These are phyloP conservation scores for Phallusia fumigata DNA, from an alignment of 23 tunicate species.

Conservation along the genomic window DNA sequence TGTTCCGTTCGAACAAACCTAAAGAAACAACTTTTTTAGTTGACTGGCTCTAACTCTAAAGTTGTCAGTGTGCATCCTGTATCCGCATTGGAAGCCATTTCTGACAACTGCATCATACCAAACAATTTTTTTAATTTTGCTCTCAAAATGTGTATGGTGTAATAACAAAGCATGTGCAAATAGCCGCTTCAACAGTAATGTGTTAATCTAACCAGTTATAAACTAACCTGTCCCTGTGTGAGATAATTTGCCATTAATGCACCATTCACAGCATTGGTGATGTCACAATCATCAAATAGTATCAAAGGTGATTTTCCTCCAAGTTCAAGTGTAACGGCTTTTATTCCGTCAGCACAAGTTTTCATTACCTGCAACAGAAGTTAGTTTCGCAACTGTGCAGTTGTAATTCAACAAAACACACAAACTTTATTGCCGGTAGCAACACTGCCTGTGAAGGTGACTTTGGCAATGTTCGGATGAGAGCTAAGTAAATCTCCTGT, in stretches of 20 bases:
- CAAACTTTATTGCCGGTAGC: conserved; percentile 66
- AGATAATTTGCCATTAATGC: conserved; percentile 72
- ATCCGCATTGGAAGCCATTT: too few species aligned
- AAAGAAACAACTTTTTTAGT: neutral
- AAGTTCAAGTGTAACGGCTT: conserved; percentile 87
- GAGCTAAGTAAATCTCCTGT: conserved; percentile 60
- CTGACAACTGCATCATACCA: too few species aligned
- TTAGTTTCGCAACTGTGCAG: neutral
- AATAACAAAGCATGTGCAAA: too few species aligned
- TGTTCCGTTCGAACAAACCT: conserved; percentile 99
- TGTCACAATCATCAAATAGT: conserved; percentile 90
- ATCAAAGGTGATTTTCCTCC: conserved; percentile 98
- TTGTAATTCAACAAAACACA: neutral
- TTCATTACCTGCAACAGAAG: conserved; percentile 51
- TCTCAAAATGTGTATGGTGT: too few species aligned
- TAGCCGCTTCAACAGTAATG: too few species aligned
- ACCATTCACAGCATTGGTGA: conserved; percentile 81
- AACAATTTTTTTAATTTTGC: too few species aligned
- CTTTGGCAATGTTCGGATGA: conserved; percentile 78
- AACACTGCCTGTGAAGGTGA: conserved; percentile 91
- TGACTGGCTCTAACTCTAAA: neutral
- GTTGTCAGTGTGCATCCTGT: too few species aligned
- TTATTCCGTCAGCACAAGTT: conserved; percentile 72
- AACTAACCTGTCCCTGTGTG: conserved; percentile 77
- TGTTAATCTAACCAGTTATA: too few species aligned